Conservation (phyloP, 2,797 vertebrate species). For the Gephyroberyx darwinii region DNA sequence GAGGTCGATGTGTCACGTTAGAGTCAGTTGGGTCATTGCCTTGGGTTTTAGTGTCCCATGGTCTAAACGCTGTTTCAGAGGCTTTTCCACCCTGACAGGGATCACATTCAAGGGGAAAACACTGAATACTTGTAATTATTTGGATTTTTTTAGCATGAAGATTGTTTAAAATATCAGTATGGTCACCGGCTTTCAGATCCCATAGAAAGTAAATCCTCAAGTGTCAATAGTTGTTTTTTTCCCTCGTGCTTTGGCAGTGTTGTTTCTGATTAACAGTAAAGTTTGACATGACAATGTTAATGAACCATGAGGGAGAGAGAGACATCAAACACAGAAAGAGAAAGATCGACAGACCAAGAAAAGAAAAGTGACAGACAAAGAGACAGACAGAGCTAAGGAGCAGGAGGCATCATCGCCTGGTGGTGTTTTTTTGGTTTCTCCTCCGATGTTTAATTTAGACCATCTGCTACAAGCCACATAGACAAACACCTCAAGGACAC, state of each 20-base stretch:
- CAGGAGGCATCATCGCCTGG: slow-evolving; percentile 20
- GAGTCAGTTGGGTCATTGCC: too few relatives aligned
- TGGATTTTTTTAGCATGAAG: too few relatives aligned
- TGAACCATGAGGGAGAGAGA: neutral
- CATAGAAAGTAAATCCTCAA: neutral
- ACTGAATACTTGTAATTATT: too few relatives aligned
- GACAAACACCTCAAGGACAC: slow-evolving; percentile 33
- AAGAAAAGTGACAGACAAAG: neutral
- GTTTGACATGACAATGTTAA: neutral
- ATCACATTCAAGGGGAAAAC: too few relatives aligned
- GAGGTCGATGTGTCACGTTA: too few relatives aligned
- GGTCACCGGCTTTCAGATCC: neutral
- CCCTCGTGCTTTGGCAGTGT: too few relatives aligned
- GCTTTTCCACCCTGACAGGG: too few relatives aligned
- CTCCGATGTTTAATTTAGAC: slow-evolving; percentile 48
- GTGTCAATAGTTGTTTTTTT: too few relatives aligned
- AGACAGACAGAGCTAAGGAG: slow-evolving; percentile 19
- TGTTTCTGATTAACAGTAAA: neutral
- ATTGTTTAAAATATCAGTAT: neutral
- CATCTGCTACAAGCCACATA: slow-evolving; percentile 45
- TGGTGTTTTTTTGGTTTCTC: slow-evolving; percentile 22
- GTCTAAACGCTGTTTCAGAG: too few relatives aligned
- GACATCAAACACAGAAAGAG: neutral
- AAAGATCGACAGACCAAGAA: neutral
- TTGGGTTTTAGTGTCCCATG: too few relatives aligned